These are phyloP conservation scores for Dasypus novemcinctus DNA, from an alignment of 2,113 vertebrate genomes.

Conservation along the genomic window DNA sequence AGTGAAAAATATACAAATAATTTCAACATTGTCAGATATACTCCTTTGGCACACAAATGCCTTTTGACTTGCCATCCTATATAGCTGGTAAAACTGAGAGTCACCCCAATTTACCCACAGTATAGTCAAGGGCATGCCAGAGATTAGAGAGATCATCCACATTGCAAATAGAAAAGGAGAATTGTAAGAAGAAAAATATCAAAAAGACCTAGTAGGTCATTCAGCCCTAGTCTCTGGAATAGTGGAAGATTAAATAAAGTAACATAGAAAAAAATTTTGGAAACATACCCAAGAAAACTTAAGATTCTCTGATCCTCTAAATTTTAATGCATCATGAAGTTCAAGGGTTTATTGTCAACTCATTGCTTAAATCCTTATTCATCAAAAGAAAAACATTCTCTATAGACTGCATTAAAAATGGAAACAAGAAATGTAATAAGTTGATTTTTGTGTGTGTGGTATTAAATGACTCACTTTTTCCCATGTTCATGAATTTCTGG, in stretches of 20 bases:
- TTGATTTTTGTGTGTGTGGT: slow-evolving; percentile 59
- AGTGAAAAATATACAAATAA: slow-evolving; percentile 65
- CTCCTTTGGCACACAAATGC: slow-evolving; percentile 23
- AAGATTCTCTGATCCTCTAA: slow-evolving; percentile 66
- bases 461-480: slow-evolving; percentile 65
- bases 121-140: slow-evolving; percentile 51
- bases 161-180: slow-evolving; percentile 62
- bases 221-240: slow-evolving; percentile 18
- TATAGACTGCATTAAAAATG: slow-evolving; percentile 34
- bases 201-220: slow-evolving; percentile 70
- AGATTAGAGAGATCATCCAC: slow-evolving; percentile 60
- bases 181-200: slow-evolving; percentile 57
- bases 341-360: slow-evolving; percentile 60
- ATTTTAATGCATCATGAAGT: slow-evolving; percentile 63
- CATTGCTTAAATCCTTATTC: slow-evolving; percentile 32
- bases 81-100: slow-evolving; percentile 60
- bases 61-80: slow-evolving; percentile 49
- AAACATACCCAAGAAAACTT: slow-evolving; percentile 65
- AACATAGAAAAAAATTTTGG: slow-evolving; percentile 66
- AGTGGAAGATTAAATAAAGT: slow-evolving; percentile 66
- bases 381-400: slow-evolving; percentile 57
- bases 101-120: slow-evolving; percentile 68
- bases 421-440: slow-evolving; percentile 43
- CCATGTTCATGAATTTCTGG: slow-evolving; percentile 69
- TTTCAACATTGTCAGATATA: slow-evolving; percentile 52